These are phyloP conservation scores for Clivina fossor DNA, from an alignment of 2,888 invertebrate genomes.

Conservation along the genomic window DNA sequence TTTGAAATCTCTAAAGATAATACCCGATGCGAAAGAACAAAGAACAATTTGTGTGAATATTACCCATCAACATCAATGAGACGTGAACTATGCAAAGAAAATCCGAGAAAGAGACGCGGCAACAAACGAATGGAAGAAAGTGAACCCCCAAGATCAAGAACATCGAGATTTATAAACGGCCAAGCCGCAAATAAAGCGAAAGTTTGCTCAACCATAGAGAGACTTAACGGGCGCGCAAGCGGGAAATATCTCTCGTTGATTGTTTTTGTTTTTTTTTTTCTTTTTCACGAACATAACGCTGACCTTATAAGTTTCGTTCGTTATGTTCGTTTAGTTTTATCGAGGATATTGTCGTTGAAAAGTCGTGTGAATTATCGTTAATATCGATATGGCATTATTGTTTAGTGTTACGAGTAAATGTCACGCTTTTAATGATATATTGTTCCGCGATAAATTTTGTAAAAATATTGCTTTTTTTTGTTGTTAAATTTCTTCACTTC, in stretches of 20 bases:
- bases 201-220: conserved; percentile 15
- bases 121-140: conserved; percentile 15
- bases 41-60: conserved; percentile 26
- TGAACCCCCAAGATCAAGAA: conserved; percentile 29
- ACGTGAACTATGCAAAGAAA: conserved; percentile 26
- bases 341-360: too few relatives aligned
- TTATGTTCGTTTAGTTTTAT: too few relatives aligned
- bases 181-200: conserved; percentile 4
- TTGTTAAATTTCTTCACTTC: too few relatives aligned
- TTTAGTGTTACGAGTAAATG: too few relatives aligned
- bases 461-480: too few relatives aligned
- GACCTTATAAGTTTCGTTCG: too few relatives aligned
- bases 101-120: too few relatives aligned
- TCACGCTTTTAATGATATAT: too few relatives aligned
- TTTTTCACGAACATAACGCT: too few relatives aligned
- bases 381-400: not conserved
- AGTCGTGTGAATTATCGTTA: conserved; percentile 12
- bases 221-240: not conserved
- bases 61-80: conserved; percentile 16
- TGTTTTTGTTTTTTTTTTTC: too few relatives aligned
- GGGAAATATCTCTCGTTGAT: not conserved
- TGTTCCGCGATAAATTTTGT: too few relatives aligned
- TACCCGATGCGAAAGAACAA: conserved; percentile 6
- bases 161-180: conserved; percentile 27
- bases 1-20: too few relatives aligned